Conservation (phyloP, 2,113 vertebrate species). For the human region GRCh38 chr12:75548501-75549000, state of each 20-base stretch:
- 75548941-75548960: background rate
- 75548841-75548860: background rate
- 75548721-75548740: background rate
- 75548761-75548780: conserved; percentile 9
- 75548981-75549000: background rate
- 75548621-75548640: background rate
- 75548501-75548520: background rate
- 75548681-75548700: background rate
- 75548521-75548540: conserved; percentile 8
- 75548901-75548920: background rate
- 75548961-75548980: background rate
- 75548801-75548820: background rate
- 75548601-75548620: background rate
- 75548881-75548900: background rate
- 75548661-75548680: background rate
- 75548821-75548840: background rate
- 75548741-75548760: background rate
- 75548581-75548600: background rate
- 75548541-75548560: conserved; percentile 14
- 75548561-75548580: background rate
- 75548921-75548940: background rate
- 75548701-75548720: background rate
- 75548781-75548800: background rate
- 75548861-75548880: background rate
- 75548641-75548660: background rate